Base-by-base conservation (phyloP, 37 sponge, comb jelly and placozoan species). In the Chondrilla cf. caribensis region DNA sequence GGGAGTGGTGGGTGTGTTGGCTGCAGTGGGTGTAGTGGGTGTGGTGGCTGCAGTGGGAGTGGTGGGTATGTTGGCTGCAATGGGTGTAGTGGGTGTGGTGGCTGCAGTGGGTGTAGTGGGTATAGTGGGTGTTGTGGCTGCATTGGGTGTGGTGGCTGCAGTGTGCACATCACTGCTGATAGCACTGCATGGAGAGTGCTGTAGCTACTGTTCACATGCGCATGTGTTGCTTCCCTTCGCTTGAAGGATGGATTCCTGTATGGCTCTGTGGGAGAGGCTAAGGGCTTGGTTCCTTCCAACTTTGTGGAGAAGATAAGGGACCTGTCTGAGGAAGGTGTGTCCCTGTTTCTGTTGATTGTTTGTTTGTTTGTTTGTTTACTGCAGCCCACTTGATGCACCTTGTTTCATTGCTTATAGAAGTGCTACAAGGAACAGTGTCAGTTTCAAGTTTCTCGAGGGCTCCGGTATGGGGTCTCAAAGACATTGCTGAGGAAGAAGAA, bases 231-330 rank as follows among this genome's bases (percentile, higher is more conserved):
- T 57, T n/a, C n/a, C n/a, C 28, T 64, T 9, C 66, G 5, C 28
- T 17, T 2, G 2, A 18, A 80, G 38, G 91, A 87, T 81, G 91
- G 91, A 17, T 91, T 91, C 82, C 84, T 86, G 47, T 75, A 73
- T 19, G 87, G 84, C 28, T 58, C 77, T 38, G 19, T 42, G 40
- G 18, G 43, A 7, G 91, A 87, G 0, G 59, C 37, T 38, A 77
- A 33, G 3, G 91, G 91, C 5, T 70, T 87, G 28, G 78, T 91
- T 3, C 91, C 91, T 19, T 87, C 87, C 33, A 91, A 91, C 78
- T 91, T 84, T 78, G 71, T 91, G 4, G 85, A 87, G 78, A 76
- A 58, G 29, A 79, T 91, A 64, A 73, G 26, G 47, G 77, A 83
- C 41, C 8, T 73, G 2, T 41, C 76, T 18, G 91, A 83, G 2